A percentile compares a stretch with the other conserved stretches of the same genome.
Evolutionary conservation across 2,797 vertebrate genomes (phyloP).

Genomic region (Gephyroberyx darwinii): DNA sequence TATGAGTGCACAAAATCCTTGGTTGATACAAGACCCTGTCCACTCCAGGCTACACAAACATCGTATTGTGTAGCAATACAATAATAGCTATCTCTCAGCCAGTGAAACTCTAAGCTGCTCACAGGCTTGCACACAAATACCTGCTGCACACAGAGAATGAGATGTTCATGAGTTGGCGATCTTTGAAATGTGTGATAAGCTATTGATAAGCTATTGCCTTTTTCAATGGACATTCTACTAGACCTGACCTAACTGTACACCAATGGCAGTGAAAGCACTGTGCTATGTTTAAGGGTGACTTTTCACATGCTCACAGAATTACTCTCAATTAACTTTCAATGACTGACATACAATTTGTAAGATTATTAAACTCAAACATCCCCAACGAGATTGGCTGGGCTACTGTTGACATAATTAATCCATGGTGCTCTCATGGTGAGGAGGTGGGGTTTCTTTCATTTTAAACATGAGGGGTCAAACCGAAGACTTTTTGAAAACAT

Average conservation of each 20-base stretch:
- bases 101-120: no score
- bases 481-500: background rate
- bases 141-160: background rate
- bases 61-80: slow-evolving; percentile 25
- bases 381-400: background rate
- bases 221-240: background rate
- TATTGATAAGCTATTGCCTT: background rate
- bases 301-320: background rate
- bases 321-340: background rate
- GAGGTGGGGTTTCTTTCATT: background rate
- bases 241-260: background rate
- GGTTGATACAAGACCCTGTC: background rate
- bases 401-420: background rate
- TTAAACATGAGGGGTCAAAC: background rate
- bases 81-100: slow-evolving; percentile 13
- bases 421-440: background rate
- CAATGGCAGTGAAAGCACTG: no score
- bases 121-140: no score
- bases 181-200: background rate
- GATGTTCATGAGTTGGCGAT: background rate
- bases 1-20: slow-evolving; percentile 34
- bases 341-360: background rate
- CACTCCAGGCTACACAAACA: slow-evolving; percentile 10
- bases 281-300: background rate
- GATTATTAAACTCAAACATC: slow-evolving; percentile 1